Evolutionary conservation across 1,140 invertebrate genomes (phyloP).

Genomic region (Asbolus verrucosus): DNA sequence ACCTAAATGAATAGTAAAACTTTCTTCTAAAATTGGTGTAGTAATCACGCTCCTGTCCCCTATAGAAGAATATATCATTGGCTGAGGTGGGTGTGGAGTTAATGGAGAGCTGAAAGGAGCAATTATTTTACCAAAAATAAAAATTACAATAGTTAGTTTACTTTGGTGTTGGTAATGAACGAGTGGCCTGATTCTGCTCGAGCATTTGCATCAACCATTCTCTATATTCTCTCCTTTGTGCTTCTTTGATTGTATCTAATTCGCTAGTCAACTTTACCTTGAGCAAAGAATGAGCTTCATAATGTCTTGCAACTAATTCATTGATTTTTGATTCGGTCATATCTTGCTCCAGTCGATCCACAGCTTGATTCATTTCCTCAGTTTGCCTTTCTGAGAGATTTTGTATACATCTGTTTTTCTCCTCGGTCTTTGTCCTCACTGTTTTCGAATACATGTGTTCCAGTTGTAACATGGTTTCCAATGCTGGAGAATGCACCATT

Average conservation of each 20-base stretch:
- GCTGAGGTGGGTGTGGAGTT: conserved; percentile 55
- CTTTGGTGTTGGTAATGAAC: conserved; percentile 68
- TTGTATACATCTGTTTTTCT: conserved; percentile 73
- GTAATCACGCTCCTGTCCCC: conserved; percentile 53
- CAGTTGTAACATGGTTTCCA: conserved; percentile 83
- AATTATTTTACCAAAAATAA: conserved; percentile 20
- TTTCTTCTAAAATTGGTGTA: conserved; percentile 82
- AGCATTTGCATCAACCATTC: conserved; percentile 84
- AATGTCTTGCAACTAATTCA: conserved; percentile 79
- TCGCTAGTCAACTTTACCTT: conserved; percentile 80
- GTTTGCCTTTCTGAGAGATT: conserved; percentile 73
- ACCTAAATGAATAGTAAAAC: conserved; percentile 97
- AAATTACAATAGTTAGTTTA: conserved; percentile 49
- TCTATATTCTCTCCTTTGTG: conserved; percentile 83
- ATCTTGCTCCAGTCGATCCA: conserved; percentile 74
- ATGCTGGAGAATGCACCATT: conserved; percentile 84
- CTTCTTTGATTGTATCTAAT: conserved; percentile 79
- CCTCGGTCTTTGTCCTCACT: conserved; percentile 76
- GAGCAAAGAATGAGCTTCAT: conserved; percentile 80
- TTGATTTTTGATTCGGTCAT: conserved; percentile 84
- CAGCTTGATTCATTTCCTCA: conserved; percentile 81
- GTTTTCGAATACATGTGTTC: conserved; percentile 83
- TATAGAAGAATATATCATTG: conserved; percentile 10
- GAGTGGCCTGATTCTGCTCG: conserved; percentile 74
- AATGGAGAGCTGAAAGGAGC: conserved; percentile 57